These are phyloP conservation scores for Oryzias sinensis DNA, from an alignment of 2,797 vertebrate species.

Conservation along the genomic window DNA sequence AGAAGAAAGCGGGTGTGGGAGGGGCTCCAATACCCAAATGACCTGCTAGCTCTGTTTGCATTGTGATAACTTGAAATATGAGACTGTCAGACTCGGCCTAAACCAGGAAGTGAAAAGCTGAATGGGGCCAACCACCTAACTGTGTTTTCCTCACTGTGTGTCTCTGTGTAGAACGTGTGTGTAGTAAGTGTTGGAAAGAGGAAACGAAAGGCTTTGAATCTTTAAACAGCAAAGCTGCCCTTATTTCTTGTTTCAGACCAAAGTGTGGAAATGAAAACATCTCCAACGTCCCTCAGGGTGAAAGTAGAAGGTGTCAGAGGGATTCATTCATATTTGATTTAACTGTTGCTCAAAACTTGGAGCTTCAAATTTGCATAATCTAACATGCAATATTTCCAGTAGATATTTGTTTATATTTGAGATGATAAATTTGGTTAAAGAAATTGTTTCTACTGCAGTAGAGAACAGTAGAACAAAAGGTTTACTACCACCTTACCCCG, in stretches of 20 bases:
- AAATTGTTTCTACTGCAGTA: conserved; percentile 38
- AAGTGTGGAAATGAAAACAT: conserved; percentile 25
- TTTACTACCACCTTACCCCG: conserved; percentile 37
- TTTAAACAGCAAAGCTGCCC: conserved; percentile 42
- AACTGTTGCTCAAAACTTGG: too few relatives aligned
- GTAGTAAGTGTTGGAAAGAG: too few relatives aligned
- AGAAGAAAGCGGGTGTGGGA: conserved; percentile 32
- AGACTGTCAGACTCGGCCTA: conserved; percentile 47
- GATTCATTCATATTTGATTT: conserved; percentile 19
- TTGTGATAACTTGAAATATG: conserved; percentile 69
- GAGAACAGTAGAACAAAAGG: conserved; percentile 47
- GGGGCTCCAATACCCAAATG: conserved; percentile 53
- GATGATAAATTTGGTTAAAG: conserved; percentile 6
- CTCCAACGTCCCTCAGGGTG: conserved; percentile 20
- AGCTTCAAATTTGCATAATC: too few relatives aligned
- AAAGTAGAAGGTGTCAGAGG: background rate
- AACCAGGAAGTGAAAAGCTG: conserved; percentile 71
- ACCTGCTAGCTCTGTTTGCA: conserved; percentile 60
- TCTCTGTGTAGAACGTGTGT: too few relatives aligned
- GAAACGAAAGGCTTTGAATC: conserved; percentile 69
- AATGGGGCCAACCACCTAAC: conserved; percentile 65
- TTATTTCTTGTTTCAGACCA: conserved; percentile 39
- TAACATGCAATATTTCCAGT: too few relatives aligned
- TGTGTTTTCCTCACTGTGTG: conserved; percentile 38
- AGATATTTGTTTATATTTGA: too few relatives aligned